Evolutionary conservation across 2,113 vertebrate species (phyloP), one percentile per base, ranked within the genome.

Genomic region (Amblyornis subalaris): DNA sequence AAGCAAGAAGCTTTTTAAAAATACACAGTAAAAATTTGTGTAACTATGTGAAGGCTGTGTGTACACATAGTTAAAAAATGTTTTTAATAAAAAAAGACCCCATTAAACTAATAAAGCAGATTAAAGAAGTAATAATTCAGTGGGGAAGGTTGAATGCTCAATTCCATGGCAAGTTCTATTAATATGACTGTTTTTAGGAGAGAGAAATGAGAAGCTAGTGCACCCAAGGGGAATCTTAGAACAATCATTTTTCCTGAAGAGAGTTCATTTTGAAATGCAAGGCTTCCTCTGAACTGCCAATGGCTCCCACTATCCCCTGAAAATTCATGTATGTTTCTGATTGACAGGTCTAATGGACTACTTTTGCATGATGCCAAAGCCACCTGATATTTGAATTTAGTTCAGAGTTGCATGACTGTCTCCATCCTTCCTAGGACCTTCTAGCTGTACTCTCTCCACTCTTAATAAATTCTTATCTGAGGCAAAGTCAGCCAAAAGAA

Each of bases 231-330:
- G n/a, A 25, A 70, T 55, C 51, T 89, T 76, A 69, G 35, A 82
- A 29, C 24, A 82, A 61, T n/a, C 13, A 9, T 85, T 88, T 89
- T 91, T 91, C 67, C 47, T 85, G 33, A 79, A 70, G 17, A 70
- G n/a, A 54, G 18, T 45, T 92, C 6, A 65, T 69, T 94, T 76
- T 89, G 35, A 89, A 94, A 76, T 54, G 54, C 16, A 82, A 61
- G 26, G 25, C 19, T 79, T 66, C 50, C 82, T 55, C 44, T 40
- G 60, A 85, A 55, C 58, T 91, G 28, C 7, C 44, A 88, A 4
- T n/a, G 14, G 7, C 23, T 94, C 23, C 50, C 16, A 87, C 42
- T 69, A 16, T 44, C 66, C 62, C 42, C 71, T 83, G 75, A 88
- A 91, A 44, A 31, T 79, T 69, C 40, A 70, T 25, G 12, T 69